Conservation (phyloP, 2,888 invertebrate genomes). For the Anthophora plumipes region DNA sequence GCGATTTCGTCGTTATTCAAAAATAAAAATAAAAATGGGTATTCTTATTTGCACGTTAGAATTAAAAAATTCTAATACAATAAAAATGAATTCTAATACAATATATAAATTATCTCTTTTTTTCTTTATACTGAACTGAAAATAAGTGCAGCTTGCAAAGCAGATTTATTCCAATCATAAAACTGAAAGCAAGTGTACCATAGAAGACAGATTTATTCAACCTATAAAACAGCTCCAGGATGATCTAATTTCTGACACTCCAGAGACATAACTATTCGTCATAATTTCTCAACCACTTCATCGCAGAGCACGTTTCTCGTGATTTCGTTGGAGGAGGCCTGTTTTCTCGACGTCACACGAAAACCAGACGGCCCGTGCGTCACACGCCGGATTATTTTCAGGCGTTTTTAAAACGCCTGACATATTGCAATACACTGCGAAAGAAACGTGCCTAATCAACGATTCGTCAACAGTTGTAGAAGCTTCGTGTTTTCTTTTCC, state of each 20-base stretch:
- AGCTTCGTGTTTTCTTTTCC: not conserved
- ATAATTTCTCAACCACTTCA: not conserved
- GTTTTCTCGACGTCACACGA: slow-evolving; percentile 45
- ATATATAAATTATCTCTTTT: too few relatives aligned
- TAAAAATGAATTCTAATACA: too few relatives aligned
- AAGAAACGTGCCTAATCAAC: slow-evolving; percentile 46
- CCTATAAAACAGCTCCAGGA: not conserved
- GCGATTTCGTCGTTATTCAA: too few relatives aligned
- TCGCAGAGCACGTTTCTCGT: not conserved
- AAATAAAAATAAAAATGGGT: too few relatives aligned
- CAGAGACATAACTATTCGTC: not conserved
- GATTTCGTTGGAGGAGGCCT: slow-evolving; percentile 34
- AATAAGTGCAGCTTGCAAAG: too few relatives aligned
- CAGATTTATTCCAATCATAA: too few relatives aligned
- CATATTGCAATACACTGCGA: slow-evolving; percentile 50
- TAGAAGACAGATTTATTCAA: not conserved
- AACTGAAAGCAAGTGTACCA: too few relatives aligned
- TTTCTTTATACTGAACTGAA: too few relatives aligned
- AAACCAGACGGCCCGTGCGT: slow-evolving; percentile 66
- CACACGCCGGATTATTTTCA: slow-evolving; percentile 68
- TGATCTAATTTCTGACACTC: not conserved
- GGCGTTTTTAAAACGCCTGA: slow-evolving; percentile 63
- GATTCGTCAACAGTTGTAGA: slow-evolving; percentile 14
- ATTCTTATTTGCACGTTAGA: too few relatives aligned
- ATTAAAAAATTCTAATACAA: too few relatives aligned